These are phyloP conservation scores for Auanema sp. DNA, from an alignment of 2,888 invertebrate genomes.

Conservation along the genomic window DNA sequence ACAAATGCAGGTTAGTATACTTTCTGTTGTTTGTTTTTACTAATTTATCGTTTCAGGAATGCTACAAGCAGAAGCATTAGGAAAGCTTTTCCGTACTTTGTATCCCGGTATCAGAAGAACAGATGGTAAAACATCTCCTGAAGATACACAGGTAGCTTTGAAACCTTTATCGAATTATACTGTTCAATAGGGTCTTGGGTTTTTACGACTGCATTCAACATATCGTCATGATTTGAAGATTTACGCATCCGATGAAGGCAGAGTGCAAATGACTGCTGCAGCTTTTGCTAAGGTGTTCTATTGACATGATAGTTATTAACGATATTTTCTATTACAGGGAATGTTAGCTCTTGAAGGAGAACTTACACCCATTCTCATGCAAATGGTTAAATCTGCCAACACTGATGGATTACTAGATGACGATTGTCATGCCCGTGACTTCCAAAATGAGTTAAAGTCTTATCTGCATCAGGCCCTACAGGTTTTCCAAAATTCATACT, in stretches of 20 bases:
- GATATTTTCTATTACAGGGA: conserved; percentile 73
- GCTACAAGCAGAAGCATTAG: conserved; percentile 67
- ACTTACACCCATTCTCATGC: conserved; percentile 94
- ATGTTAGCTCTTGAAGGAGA: conserved; percentile 95
- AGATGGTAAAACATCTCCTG: conserved; percentile 57
- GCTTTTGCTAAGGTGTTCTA: conserved; percentile 84
- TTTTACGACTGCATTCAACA: conserved; percentile 91
- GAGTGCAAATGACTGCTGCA: conserved; percentile 99
- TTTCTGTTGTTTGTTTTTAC: not conserved
- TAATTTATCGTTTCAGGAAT: conserved; percentile 29
- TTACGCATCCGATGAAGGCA: conserved; percentile 97
- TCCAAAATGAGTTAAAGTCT: conserved; percentile 59
- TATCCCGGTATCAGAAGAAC: conserved; percentile 74
- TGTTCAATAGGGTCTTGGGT: conserved; percentile 77
- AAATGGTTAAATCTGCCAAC: conserved; percentile 83
- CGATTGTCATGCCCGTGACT: conserved; percentile 77
- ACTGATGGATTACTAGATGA: conserved; percentile 90
- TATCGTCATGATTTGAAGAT: conserved; percentile 77
- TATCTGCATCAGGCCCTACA: conserved; percentile 61
- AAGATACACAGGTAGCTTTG: conserved; percentile 54
- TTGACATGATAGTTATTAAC: not conserved
- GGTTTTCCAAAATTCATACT: no score
- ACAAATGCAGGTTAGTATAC: conserved; percentile 81
- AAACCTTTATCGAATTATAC: not conserved
- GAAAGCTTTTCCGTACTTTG: conserved; percentile 97